A percentile compares a stretch with the other conserved stretches of the same genome.
Evolutionary conservation across 2,888 invertebrate species (phyloP).

Genomic region (Augochlorella aurata): DNA sequence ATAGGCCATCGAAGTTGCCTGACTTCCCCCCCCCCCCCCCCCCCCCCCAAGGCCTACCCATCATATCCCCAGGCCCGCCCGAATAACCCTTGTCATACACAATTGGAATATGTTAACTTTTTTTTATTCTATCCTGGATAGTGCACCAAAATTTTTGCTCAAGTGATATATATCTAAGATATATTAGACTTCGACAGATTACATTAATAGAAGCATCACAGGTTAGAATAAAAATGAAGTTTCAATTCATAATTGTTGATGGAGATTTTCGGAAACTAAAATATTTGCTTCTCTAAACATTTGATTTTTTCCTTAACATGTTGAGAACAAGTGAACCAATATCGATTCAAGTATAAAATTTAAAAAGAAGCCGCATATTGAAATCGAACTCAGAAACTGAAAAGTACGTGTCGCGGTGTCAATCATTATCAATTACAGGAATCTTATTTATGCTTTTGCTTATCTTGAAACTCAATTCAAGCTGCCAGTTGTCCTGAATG

Average conservation of each 20-base stretch:
- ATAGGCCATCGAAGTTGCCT: conserved; percentile 60
- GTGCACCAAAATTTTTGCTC: conserved; percentile 26
- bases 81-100: conserved; percentile 66
- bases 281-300: not conserved
- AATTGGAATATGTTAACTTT: conserved; percentile 65
- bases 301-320: not conserved
- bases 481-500: not conserved
- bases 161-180: conserved; percentile 27
- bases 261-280: not conserved
- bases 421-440: not conserved
- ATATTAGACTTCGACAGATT: conserved; percentile 19
- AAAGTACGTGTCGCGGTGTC: not conserved
- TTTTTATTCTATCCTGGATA: conserved; percentile 61
- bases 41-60: conserved; percentile 51
- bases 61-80: conserved; percentile 55
- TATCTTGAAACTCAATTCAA: not conserved
- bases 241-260: conserved; percentile 41
- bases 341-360: not conserved
- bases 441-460: not conserved
- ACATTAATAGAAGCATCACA: conserved; percentile 45
- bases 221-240: conserved; percentile 66
- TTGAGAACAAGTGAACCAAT: not conserved
- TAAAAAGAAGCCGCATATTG: not conserved
- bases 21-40: conserved; percentile 68
- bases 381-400: not conserved